Conservation (phyloP, 2,888 invertebrate genomes). For the Cordylochernes scorpioides region DNA sequence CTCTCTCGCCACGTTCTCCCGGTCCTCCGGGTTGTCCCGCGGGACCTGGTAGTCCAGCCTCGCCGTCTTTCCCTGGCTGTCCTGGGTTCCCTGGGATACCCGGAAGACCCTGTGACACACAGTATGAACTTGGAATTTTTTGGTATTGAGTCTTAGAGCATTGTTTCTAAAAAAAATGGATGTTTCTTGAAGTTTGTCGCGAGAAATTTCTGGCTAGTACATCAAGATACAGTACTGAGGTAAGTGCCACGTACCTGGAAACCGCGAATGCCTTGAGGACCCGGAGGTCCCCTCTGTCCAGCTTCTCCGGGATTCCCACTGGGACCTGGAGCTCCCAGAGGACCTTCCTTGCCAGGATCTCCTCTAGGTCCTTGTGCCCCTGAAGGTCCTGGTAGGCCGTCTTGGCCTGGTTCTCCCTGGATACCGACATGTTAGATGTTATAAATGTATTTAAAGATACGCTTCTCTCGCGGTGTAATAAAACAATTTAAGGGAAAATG, state of each 20-base stretch:
- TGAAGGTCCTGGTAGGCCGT: conserved; percentile 10
- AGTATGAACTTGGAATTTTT: conserved; percentile 1
- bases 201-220: too few relatives aligned
- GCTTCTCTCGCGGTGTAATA: background rate
- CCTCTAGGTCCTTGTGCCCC: conserved; percentile 41
- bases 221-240: background rate
- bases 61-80: conserved; percentile 50
- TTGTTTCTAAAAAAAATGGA: too few relatives aligned
- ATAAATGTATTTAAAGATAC: background rate
- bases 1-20: conserved; percentile 15
- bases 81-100: conserved; percentile 45
- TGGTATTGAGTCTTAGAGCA: background rate
- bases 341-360: conserved; percentile 34
- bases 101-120: conserved; percentile 33
- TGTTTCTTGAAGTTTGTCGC: too few relatives aligned
- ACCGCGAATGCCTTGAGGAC: conserved; percentile 46
- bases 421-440: conserved; percentile 2
- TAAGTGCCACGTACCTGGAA: conserved; percentile 33
- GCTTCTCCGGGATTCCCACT: conserved; percentile 28
- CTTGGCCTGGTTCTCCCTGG: conserved; percentile 46
- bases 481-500: background rate
- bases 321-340: conserved; percentile 30
- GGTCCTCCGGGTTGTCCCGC: conserved; percentile 27
- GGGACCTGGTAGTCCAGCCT: conserved; percentile 38
- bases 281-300: conserved; percentile 47